A percentile compares a stretch with the other conserved stretches of the same genome.
These are phyloP conservation scores for Pampus argenteus DNA, from an alignment of 2,797 vertebrate species.

Conservation along the genomic window DNA sequence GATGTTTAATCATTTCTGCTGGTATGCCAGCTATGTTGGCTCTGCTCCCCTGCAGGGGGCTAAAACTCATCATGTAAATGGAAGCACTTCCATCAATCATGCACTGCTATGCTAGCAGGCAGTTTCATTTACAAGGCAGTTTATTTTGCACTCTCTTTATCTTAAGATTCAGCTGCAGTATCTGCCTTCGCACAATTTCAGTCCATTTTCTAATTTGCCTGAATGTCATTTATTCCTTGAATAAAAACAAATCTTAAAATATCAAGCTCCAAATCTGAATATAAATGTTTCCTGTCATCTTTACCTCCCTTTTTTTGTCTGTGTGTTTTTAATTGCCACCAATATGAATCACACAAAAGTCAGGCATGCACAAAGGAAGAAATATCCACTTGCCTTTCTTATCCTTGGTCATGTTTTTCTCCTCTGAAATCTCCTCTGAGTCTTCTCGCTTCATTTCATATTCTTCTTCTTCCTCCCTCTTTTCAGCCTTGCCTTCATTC, in stretches of 20 bases:
- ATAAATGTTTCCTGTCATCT: background rate
- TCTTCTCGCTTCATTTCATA: slow-evolving; percentile 67
- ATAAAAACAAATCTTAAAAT: slow-evolving; percentile 31
- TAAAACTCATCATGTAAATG: slow-evolving; percentile 70
- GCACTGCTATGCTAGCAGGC: slow-evolving; percentile 18
- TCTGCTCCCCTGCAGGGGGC: background rate
- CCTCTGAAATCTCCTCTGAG: slow-evolving; percentile 57
- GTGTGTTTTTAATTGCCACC: background rate
- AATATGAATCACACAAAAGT: background rate
- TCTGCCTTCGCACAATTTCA: slow-evolving; percentile 19
- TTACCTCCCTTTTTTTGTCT: no score
- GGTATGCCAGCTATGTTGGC: slow-evolving; percentile 47
- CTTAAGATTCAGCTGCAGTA: background rate
- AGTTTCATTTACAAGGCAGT: slow-evolving; percentile 38
- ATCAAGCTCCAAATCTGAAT: slow-evolving; percentile 8
- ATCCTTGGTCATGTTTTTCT: slow-evolving; percentile 41
- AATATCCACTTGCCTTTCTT: slow-evolving; percentile 62
- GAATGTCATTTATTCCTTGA: background rate
- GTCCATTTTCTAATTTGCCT: slow-evolving; percentile 22
- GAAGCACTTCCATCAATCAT: slow-evolving; percentile 73
- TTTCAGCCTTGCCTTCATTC: slow-evolving; percentile 38
- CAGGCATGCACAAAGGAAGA: background rate
- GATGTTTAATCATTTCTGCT: slow-evolving; percentile 52
- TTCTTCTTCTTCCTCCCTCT: slow-evolving; percentile 49
- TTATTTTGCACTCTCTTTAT: background rate